phyloP scores from a whole-genome alignment of 1,140 invertebrate species.

The Periplaneta americana region DNA sequence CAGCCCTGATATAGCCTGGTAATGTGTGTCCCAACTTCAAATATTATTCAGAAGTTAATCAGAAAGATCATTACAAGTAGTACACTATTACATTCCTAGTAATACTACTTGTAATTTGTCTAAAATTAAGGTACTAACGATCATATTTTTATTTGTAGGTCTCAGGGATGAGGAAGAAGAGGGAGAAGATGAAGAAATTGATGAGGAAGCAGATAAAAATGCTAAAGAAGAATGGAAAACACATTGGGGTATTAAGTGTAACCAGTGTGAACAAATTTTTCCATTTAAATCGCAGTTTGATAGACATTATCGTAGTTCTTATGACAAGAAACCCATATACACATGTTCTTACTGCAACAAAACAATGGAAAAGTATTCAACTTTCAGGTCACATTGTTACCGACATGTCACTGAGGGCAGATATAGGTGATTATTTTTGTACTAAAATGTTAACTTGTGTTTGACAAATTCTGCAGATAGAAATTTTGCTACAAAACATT shows the following conservation, averaged over 20 bases:
- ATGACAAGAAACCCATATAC: slow-evolving; percentile 32
- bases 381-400: slow-evolving; percentile 37
- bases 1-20: no score
- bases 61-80: no score
- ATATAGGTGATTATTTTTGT: slow-evolving; percentile 29
- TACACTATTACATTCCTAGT: no score
- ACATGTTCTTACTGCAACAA: slow-evolving; percentile 37
- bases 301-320: slow-evolving; percentile 30
- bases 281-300: slow-evolving; percentile 29
- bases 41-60: no score
- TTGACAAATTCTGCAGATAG: no score
- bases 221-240: slow-evolving; percentile 32
- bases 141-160: background rate
- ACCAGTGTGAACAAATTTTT: slow-evolving; percentile 31
- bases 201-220: slow-evolving; percentile 29
- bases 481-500: no score
- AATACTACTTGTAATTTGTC: no score
- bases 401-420: slow-evolving; percentile 34
- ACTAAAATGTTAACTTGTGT: background rate
- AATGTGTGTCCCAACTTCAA: no score
- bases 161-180: slow-evolving; percentile 8
- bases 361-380: slow-evolving; percentile 34
- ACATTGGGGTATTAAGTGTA: slow-evolving; percentile 35
- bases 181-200: slow-evolving; percentile 25
- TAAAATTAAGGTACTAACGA: background rate